Evolutionary conservation across 2,888 invertebrate genomes (phyloP), one percentile per base, ranked within the genome.

Genomic region (Halocaridina rubra): DNA sequence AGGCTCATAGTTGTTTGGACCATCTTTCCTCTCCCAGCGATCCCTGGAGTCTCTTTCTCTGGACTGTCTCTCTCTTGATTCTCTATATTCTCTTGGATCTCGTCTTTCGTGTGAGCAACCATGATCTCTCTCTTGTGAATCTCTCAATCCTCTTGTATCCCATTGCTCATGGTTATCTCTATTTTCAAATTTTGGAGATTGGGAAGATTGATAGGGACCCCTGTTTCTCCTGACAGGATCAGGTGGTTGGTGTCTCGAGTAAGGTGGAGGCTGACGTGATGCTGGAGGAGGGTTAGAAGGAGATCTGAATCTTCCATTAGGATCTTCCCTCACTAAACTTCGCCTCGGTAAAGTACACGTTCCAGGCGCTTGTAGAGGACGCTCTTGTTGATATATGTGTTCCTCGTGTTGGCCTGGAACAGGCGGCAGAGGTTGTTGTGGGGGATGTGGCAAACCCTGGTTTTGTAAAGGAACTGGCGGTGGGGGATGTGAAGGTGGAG

Each of bases 311-410:
- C 85, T 71, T 13, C n/a, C 59, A 24, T 22, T 46, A 0, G 24
- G 74, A 1, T 76, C 69, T 10, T 81, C 85, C 53, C 84, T 80
- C 13, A 53, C 61, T 7, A 88, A 19, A 4, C 84, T 77, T 19
- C 88, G 71, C n/a, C 88, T 57, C 0, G 88, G 88, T 2, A 88
- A 84, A 10, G 84, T 88, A 57, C 88, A 88, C 8, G 87, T 87
- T 2, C 87, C 87, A 2, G 87, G 87, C 10, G 87, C 85, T 72
- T 86, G 75, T 19, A 29, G 57, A 30, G 61, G 33, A 32, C 30
- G 24, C 19, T 78, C 39, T 13, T 78, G 77, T 32, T 57, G 59
- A 32, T 76, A 57, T 59, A 13, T 2, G 57, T 53, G 53, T n/a
- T 64, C 24, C 27, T 80, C 74, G 24, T 57, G 71, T 10, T 80